phyloP scores from a whole-genome alignment of 2,797 vertebrate genomes.

The Lutjanus argentimaculatus region DNA sequence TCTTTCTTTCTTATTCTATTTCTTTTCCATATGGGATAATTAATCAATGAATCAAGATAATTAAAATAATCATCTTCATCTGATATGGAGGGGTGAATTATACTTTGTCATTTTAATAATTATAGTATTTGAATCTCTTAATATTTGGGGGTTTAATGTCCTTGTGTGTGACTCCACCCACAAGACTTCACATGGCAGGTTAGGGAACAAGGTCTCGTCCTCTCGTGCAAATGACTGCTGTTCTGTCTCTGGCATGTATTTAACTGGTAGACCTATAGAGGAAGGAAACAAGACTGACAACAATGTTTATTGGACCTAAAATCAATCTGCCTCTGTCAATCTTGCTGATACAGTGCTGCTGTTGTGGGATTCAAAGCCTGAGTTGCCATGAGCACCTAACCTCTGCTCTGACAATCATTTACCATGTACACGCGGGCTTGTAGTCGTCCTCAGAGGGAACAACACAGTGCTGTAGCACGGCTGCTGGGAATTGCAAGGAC shows the following conservation, averaged over 20 bases:
- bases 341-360: constrained; percentile 46
- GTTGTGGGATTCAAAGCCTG: constrained; percentile 49
- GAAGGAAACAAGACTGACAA: constrained; percentile 57
- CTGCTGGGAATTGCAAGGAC: constrained; percentile 36
- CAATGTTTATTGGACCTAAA: constrained; percentile 61
- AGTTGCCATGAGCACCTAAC: constrained; percentile 47
- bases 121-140: not conserved
- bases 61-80: not conserved
- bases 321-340: constrained; percentile 77
- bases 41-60: too few species aligned
- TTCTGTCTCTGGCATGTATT: constrained; percentile 49
- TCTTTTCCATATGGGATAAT: too few species aligned
- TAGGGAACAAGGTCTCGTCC: constrained; percentile 17
- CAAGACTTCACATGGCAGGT: constrained; percentile 27
- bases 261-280: constrained; percentile 42
- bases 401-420: constrained; percentile 60
- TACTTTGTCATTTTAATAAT: not conserved
- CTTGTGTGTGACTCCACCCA: constrained; percentile 29
- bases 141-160: constrained; percentile 20
- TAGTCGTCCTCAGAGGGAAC: constrained; percentile 42
- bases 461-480: constrained; percentile 21
- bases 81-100: not conserved
- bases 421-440: constrained; percentile 47
- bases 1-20: too few species aligned
- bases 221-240: constrained; percentile 34